Evolutionary conservation across 2,797 vertebrate genomes (phyloP).

Genomic region (Aeoliscus strigatus): DNA sequence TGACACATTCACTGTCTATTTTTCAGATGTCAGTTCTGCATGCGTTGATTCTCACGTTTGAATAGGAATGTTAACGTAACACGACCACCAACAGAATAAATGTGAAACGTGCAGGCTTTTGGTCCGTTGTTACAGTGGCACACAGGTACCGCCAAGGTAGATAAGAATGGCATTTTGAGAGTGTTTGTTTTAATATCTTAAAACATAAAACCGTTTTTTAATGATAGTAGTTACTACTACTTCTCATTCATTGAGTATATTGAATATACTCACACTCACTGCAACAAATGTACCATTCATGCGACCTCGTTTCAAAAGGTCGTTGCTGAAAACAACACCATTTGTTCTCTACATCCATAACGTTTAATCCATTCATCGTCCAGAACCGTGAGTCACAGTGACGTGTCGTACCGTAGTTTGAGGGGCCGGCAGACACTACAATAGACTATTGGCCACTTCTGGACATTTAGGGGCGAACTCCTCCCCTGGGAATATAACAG

Average conservation of each 20-base stretch:
- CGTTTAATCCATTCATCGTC: conserved; percentile 7
- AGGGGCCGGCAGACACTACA: conserved; percentile 19
- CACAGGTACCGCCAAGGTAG: no score
- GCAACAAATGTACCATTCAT: neutral
- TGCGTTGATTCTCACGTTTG: no score
- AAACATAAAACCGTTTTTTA: no score
- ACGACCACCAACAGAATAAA: no score
- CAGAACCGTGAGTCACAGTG: conserved; percentile 21
- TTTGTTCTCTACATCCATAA: conserved; percentile 7
- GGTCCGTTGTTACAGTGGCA: no score
- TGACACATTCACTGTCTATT: conserved; percentile 12
- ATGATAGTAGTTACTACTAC: no score
- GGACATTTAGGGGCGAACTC: conserved; percentile 58
- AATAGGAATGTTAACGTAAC: neutral
- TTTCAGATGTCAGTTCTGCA: neutral
- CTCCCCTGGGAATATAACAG: conserved; percentile 66
- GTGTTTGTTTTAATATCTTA: no score
- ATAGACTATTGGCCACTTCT: conserved; percentile 51
- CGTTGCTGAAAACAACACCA: conserved; percentile 11
- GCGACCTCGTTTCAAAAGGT: conserved; percentile 1
- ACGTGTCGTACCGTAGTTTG: conserved; percentile 16
- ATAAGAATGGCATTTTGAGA: no score
- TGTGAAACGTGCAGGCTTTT: no score
- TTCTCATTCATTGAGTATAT: no score
- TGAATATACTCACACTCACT: no score